phyloP scores from a whole-genome alignment of 1,140 invertebrate species.

The Cotesia chilonis region DNA sequence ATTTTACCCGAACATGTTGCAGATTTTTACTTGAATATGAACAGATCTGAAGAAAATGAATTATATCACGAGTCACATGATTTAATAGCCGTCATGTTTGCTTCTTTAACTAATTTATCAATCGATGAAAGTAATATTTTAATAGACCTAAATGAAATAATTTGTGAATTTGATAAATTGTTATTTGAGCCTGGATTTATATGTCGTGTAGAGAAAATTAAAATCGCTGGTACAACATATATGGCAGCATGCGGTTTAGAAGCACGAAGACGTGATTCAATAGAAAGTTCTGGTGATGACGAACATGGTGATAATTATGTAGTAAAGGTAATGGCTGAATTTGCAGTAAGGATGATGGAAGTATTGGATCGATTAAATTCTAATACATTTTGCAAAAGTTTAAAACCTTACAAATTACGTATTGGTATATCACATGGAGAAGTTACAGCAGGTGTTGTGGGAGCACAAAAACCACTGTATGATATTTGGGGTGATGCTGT shows the following conservation, averaged over 20 bases:
- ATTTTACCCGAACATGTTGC: slow-evolving; percentile 87
- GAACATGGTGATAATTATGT: slow-evolving; percentile 57
- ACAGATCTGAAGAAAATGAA: slow-evolving; percentile 73
- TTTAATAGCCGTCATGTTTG: slow-evolving; percentile 91
- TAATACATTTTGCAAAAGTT: slow-evolving; percentile 55
- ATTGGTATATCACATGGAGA: slow-evolving; percentile 82
- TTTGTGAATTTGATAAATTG: slow-evolving; percentile 87
- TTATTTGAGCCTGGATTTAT: slow-evolving; percentile 56
- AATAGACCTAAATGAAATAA: slow-evolving; percentile 85
- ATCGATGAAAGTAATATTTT: slow-evolving; percentile 79
- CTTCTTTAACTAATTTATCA: slow-evolving; percentile 84
- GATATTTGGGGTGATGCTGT: slow-evolving; percentile 96
- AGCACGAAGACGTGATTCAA: slow-evolving; percentile 71
- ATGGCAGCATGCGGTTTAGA: slow-evolving; percentile 93
- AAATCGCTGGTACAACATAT: slow-evolving; percentile 91
- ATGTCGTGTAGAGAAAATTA: slow-evolving; percentile 84
- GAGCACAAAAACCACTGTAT: slow-evolving; percentile 86
- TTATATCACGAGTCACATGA: slow-evolving; percentile 87
- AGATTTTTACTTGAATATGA: slow-evolving; percentile 78
- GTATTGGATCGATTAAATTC: slow-evolving; percentile 66
- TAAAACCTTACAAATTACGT: slow-evolving; percentile 68
- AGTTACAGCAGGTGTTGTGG: slow-evolving; percentile 90
- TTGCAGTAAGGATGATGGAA: slow-evolving; percentile 73
- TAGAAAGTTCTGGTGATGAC: slow-evolving; percentile 53
- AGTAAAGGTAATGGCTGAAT: slow-evolving; percentile 71